Conservation (phyloP, 2,113 vertebrate species). For the Gymnobelideus leadbeateri region DNA sequence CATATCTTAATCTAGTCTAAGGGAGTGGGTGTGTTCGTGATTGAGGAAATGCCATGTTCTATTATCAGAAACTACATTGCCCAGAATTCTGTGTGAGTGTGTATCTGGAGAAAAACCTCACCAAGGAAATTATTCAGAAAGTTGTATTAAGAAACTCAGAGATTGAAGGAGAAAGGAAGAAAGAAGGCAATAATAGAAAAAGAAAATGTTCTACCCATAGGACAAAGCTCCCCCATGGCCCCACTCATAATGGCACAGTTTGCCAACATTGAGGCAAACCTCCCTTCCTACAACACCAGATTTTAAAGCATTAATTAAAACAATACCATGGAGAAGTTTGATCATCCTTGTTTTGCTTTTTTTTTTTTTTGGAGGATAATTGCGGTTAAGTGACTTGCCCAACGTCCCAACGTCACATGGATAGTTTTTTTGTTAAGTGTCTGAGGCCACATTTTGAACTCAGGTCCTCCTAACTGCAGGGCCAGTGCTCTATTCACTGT, state of each 20-base stretch:
- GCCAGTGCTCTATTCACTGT: too few relatives aligned
- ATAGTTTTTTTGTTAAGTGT: too few relatives aligned
- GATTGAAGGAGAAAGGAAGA: neutral
- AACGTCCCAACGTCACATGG: too few relatives aligned
- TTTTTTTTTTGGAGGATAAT: too few relatives aligned
- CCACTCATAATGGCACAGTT: neutral
- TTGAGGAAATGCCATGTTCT: neutral
- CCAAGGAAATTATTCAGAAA: neutral
- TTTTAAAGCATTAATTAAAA: neutral
- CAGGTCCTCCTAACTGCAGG: too few relatives aligned
- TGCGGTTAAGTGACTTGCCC: too few relatives aligned
- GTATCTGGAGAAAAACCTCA: neutral
- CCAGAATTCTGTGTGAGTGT: neutral
- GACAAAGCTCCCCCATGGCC: neutral
- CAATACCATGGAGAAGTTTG: neutral
- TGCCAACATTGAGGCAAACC: neutral
- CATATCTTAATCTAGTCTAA: neutral
- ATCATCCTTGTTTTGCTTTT: neutral
- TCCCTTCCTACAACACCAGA: neutral
- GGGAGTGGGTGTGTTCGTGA: neutral
- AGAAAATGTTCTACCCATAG: neutral
- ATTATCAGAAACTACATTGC: neutral
- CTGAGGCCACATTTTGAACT: too few relatives aligned
- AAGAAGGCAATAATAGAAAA: neutral
- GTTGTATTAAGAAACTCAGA: neutral